phyloP scores from a whole-genome alignment of 1,140 invertebrate species.

The Gonatopus flavifemur region DNA sequence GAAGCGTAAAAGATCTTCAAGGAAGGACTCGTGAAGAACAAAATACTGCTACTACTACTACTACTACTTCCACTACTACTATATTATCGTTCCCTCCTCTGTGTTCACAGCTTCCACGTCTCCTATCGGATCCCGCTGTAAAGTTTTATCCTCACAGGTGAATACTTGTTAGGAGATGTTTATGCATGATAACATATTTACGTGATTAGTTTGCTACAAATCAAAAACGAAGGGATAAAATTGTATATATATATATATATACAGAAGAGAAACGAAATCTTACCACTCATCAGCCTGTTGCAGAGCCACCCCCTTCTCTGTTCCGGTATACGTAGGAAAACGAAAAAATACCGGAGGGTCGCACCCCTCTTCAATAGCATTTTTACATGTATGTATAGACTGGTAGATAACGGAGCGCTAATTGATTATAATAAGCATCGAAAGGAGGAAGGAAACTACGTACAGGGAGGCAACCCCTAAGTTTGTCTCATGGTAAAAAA shows the following conservation, averaged over 20 bases:
- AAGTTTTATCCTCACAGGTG: too few species aligned
- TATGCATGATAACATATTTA: too few species aligned
- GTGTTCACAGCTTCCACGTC: not conserved
- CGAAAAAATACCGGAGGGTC: conserved; percentile 53
- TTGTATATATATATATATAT: not conserved
- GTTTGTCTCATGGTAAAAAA: too few species aligned
- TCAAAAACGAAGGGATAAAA: not conserved
- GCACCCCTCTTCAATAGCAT: conserved; percentile 39
- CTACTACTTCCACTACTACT: conserved; percentile 11
- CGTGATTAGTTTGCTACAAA: too few species aligned
- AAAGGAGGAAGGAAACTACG: conserved; percentile 23
- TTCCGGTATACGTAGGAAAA: conserved; percentile 27
- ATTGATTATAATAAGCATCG: conserved; percentile 55
- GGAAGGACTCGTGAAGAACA: conserved; percentile 28
- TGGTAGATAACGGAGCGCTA: conserved; percentile 51
- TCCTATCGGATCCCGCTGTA: too few species aligned
- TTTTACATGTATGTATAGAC: conserved; percentile 17
- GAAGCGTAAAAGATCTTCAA: conserved; percentile 46
- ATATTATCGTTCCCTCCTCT: not conserved
- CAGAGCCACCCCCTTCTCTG: conserved; percentile 29
- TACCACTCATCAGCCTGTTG: conserved; percentile 58
- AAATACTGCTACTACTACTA: conserved; percentile 6
- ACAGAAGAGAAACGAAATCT: conserved; percentile 28
- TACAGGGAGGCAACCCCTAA: conserved; percentile 14
- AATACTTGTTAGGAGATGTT: too few species aligned